A percentile compares a stretch with the other conserved stretches of the same genome.
phyloP scores from a whole-genome alignment of 2,888 invertebrate genomes.

The Hylaea fasciaria region DNA sequence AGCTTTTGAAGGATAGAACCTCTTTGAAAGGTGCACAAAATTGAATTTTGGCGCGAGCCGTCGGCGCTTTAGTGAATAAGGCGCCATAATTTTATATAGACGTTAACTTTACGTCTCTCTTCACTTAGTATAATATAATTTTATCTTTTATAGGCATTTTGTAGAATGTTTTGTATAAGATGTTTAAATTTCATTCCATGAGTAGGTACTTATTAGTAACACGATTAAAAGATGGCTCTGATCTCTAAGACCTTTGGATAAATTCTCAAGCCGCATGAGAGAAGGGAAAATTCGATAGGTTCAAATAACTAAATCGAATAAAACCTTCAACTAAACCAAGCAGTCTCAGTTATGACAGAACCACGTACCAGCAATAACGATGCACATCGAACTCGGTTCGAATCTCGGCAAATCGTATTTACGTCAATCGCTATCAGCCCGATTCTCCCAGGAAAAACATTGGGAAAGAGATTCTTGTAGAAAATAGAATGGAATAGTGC shows the following conservation, averaged over 20 bases:
- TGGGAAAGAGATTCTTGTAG: constrained; percentile 11
- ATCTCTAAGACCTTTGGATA: no score
- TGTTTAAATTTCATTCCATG: no score
- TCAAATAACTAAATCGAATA: constrained; percentile 1
- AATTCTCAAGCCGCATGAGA: no score
- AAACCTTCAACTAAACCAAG: constrained; percentile 7
- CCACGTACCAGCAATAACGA: constrained; percentile 34
- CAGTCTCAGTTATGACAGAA: constrained; percentile 32
- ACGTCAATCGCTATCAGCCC: constrained; percentile 51
- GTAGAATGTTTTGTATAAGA: no score
- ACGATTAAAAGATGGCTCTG: no score
- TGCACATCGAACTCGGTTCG: constrained; percentile 25
- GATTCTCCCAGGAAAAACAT: constrained; percentile 36
- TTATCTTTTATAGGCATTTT: no score
- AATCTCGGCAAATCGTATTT: constrained; percentile 57
- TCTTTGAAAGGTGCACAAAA: constrained; percentile 51
- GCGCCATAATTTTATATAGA: constrained; percentile 34
- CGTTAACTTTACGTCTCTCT: constrained; percentile 30
- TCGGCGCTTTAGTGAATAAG: constrained; percentile 21
- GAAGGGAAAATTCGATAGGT: no score
- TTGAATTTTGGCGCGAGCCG: constrained; percentile 48
- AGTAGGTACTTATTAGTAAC: no score
- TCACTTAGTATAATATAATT: neutral
- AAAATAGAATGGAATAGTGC: no score
- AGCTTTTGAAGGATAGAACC: constrained; percentile 45